Base-by-base conservation (phyloP, 2,113 vertebrate species). In the Periophthalmodon schlosseri region DNA sequence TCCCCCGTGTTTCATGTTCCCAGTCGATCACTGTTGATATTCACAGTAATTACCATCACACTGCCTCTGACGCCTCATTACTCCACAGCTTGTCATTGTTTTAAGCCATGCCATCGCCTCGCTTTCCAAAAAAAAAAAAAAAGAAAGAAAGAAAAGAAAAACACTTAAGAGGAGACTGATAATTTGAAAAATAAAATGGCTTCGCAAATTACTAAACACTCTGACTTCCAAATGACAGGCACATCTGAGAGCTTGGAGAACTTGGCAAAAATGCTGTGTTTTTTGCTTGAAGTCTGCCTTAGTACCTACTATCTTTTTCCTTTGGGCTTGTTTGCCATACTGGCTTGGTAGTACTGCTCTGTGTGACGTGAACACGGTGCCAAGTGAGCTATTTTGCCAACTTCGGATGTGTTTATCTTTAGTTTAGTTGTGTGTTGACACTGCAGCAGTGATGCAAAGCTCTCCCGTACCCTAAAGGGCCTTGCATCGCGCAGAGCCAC, bases 1-100 rank as follows among this genome's bases (percentile, higher is more conserved):
- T 60, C 74, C 54, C 54, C 67, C 71, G 47, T 33, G 54, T 54
- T 82, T 77, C 84, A 64, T 74, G 58, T 74, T 75, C 72, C 80
- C 80, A 47, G 21, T 75, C 66, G 79, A 75, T 74, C 64, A 65
- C 78, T 80, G 83, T 84, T 85, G 84, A 86, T 86, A 84, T 86
- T 84, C 83, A 76, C 75, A 78, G 75, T 89, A 78, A 88, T 88
- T 84, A 80, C 80, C 82, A 71, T 75, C 73, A 67, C 69, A 73
- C 81, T 88, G 70, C 85, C 85, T 80, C 15, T 76, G 86, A 89
- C 75, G 82, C 83, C 81, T 87, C 83, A 88, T 90, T 89, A 87
- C 83, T 86, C 80, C 76, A 71, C 76, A 77, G 77, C 76, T 85
- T 80, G 28, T 75, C 73, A 44, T 83, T 73, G 61, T 86, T 85